Evolutionary conservation across 2,888 invertebrate genomes (phyloP), one percentile per base, ranked within the genome.

Genomic region (Sthenelais limicola): DNA sequence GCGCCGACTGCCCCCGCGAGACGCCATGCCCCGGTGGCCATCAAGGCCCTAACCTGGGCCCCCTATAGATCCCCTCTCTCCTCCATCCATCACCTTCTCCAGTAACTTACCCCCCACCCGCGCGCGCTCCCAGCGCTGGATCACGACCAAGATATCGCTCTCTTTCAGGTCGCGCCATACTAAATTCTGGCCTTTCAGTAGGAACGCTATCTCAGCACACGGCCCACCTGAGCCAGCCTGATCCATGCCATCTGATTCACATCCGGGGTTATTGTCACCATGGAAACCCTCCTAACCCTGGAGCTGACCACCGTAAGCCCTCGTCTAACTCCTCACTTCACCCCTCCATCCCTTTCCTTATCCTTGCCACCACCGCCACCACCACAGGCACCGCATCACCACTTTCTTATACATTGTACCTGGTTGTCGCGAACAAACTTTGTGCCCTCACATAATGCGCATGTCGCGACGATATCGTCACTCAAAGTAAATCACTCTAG

Each of bases 221-320:
- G 54, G 54, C 62, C 9, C 62, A 62, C 62, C 62, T 62, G 62
- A 62, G 62, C 62, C 62, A 2, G 30, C 24, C 24, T 62, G 62
- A 62, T 35, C 62, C 62, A 43, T 43, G 38, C 62, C 38, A 62
- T 62, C 62, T 38, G 62, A 62, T 62, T 62, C 62, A 62, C 62
- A 38, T 62, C 62, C 62, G 62, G 62, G 62, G 38, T 62, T 62
- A 62, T 62, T 62, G 62, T 62, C 62, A 62, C 62, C 62, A 62
- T 68, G 48, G 30, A 43, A 43, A 66, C 66, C 66, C 58, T 35
- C 21, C 35, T 18, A 24, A 30, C 38, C 47, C 66, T 38, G 43
- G 26, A 30, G 21, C 24, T 33, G 7, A 21, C 21, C 66, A n/a
- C 66, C 35, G 38, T 66, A 43, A 66, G 43, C 66, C 66, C 66